Conservation (phyloP, 23 tunicate genomes). For the Pegea sp. region DNA sequence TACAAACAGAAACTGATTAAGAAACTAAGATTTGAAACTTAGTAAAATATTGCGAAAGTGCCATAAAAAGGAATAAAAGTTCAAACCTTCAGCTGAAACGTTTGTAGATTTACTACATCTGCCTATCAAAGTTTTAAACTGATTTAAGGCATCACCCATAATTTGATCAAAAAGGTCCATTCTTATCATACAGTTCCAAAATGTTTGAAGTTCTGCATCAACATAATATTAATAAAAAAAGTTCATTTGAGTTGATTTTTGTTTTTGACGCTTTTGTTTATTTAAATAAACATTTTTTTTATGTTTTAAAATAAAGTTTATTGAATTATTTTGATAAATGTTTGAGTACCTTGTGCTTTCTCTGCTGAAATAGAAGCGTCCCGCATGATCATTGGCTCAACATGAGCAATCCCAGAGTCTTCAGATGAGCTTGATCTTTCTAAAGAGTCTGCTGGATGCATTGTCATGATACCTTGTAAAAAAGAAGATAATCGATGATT, state of each 20-base stretch:
- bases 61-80: no score
- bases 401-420: constrained; percentile 57
- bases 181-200: constrained; percentile 48
- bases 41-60: no score
- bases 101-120: background rate
- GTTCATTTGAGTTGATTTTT: no score
- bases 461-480: constrained; percentile 12
- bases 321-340: background rate
- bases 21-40: no score
- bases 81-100: constrained; percentile 1
- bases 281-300: no score
- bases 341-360: constrained; percentile 66
- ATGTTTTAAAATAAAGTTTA: no score
- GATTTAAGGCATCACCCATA: constrained; percentile 29
- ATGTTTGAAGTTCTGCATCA: constrained; percentile 53
- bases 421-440: constrained; percentile 77
- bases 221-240: no score
- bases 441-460: constrained; percentile 9
- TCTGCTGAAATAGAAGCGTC: constrained; percentile 30
- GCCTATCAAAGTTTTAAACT: constrained; percentile 14
- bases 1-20: no score
- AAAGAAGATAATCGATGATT: no score
- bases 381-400: constrained; percentile 62
- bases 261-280: no score
- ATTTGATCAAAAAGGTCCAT: constrained; percentile 62